Evolutionary conservation across 2,888 invertebrate species (phyloP).

Genomic region (Neoitamus cyanurus): DNA sequence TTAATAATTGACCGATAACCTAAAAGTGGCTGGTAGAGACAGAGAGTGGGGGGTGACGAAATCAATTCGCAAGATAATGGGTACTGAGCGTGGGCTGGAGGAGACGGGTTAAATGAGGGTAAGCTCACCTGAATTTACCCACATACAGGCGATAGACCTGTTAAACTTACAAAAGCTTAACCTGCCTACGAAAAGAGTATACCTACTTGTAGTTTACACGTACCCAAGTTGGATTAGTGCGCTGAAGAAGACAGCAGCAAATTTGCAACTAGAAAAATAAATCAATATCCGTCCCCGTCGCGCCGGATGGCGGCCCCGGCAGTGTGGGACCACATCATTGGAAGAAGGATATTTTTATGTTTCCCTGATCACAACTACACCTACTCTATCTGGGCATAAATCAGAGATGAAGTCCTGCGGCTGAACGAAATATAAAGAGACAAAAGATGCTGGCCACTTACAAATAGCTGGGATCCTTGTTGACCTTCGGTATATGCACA

Average conservation of each 20-base stretch:
- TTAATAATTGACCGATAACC: not conserved
- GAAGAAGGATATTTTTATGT: not conserved
- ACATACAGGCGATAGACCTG: not conserved
- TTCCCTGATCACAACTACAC: not conserved
- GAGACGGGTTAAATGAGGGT: not conserved
- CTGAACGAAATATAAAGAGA: not conserved
- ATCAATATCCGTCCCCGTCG: not conserved
- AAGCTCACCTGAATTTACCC: not conserved
- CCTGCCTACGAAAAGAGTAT: not conserved
- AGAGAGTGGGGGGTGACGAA: not conserved
- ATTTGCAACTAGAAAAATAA: not conserved
- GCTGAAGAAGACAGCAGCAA: not conserved
- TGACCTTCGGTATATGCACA: constrained; percentile 30
- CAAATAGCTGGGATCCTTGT: constrained; percentile 26
- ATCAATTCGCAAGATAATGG: not conserved
- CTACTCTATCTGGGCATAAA: not conserved
- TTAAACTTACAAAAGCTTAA: not conserved
- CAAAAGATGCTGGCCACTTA: not conserved
- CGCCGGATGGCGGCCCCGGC: not conserved
- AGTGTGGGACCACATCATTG: not conserved
- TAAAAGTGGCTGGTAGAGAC: not conserved
- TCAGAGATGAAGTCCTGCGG: constrained; percentile 2
- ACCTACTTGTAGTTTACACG: not conserved
- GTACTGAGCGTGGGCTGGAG: not conserved
- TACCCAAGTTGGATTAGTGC: not conserved